A percentile compares a stretch with the other conserved stretches of the same genome.
These are phyloP conservation scores for Eubucco bourcierii DNA, from an alignment of 2,113 vertebrate genomes.

Conservation along the genomic window DNA sequence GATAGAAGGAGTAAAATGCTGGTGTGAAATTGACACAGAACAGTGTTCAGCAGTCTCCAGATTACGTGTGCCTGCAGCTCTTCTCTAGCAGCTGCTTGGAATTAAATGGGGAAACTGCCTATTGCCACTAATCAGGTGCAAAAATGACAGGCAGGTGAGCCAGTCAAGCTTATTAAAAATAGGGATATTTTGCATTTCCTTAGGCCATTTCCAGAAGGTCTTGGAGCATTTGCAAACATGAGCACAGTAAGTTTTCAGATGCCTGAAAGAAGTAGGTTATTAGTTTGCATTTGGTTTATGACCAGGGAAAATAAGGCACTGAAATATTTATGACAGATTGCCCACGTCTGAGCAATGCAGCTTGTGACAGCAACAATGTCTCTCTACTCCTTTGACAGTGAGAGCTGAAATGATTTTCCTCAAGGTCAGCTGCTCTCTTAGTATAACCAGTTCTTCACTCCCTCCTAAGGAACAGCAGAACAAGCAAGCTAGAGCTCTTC, in stretches of 20 bases:
- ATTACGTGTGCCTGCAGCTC: conserved; percentile 22
- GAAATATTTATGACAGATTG: neutral
- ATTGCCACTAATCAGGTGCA: conserved; percentile 2
- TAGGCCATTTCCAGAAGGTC: neutral
- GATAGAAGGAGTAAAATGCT: conserved; percentile 19
- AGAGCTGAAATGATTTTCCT: neutral
- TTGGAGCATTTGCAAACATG: neutral
- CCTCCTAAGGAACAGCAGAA: neutral
- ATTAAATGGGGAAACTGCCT: conserved; percentile 16
- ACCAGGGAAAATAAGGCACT: neutral
- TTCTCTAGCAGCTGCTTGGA: conserved; percentile 40
- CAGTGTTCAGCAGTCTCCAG: conserved; percentile 15
- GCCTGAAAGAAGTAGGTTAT: neutral
- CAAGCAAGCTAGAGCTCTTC: neutral
- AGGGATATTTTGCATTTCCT: neutral
- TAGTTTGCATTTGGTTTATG: neutral
- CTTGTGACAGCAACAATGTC: neutral
- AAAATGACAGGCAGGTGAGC: neutral
- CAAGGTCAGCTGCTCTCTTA: neutral
- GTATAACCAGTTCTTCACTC: neutral
- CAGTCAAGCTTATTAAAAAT: neutral
- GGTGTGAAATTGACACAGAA: conserved; percentile 16
- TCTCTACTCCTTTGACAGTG: neutral
- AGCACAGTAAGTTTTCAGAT: neutral
- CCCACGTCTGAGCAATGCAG: neutral